Evolutionary conservation across 2,113 vertebrate species (phyloP).

Genomic region (Ophthalmolycus amberensis): DNA sequence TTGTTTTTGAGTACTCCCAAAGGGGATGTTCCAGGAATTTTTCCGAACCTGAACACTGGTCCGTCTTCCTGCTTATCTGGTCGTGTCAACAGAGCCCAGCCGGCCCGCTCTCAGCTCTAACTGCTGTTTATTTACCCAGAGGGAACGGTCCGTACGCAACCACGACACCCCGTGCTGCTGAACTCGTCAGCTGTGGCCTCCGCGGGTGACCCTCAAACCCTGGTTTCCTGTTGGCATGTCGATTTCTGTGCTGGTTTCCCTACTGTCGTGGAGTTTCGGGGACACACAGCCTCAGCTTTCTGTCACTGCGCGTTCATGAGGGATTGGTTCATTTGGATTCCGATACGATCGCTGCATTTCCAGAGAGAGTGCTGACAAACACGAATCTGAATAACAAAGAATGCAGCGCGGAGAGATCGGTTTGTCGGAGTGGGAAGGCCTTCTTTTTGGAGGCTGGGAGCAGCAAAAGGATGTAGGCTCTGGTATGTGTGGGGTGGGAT

Average conservation of each 20-base stretch:
- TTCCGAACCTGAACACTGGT: conserved; percentile 38
- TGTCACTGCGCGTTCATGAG: background rate
- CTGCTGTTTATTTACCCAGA: conserved; percentile 71
- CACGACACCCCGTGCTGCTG: conserved; percentile 39
- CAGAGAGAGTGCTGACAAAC: conserved; percentile 52
- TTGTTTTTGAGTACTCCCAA: conserved; percentile 43
- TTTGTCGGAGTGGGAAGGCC: conserved; percentile 55
- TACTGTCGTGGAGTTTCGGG: conserved; percentile 15
- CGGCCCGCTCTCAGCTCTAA: conserved; percentile 57
- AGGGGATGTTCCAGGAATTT: conserved; percentile 54
- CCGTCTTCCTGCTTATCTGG: conserved; percentile 68
- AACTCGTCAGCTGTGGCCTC: conserved; percentile 50
- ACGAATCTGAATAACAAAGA: conserved; percentile 44
- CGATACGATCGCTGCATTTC: conserved; percentile 23
- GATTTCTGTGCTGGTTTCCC: background rate
- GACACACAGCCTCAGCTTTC: background rate
- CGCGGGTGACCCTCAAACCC: conserved; percentile 48
- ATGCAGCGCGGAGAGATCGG: conserved; percentile 49
- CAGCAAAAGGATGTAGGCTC: conserved; percentile 52
- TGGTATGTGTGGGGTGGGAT: conserved; percentile 62
- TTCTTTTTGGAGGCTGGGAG: conserved; percentile 40
- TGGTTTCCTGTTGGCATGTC: conserved; percentile 55
- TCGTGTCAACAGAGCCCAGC: conserved; percentile 69
- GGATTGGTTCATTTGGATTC: conserved; percentile 29
- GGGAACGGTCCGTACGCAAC: conserved; percentile 65